These are phyloP conservation scores for Enteromius trimaculatus DNA, from an alignment of 2,797 vertebrate genomes.

Conservation along the genomic window DNA sequence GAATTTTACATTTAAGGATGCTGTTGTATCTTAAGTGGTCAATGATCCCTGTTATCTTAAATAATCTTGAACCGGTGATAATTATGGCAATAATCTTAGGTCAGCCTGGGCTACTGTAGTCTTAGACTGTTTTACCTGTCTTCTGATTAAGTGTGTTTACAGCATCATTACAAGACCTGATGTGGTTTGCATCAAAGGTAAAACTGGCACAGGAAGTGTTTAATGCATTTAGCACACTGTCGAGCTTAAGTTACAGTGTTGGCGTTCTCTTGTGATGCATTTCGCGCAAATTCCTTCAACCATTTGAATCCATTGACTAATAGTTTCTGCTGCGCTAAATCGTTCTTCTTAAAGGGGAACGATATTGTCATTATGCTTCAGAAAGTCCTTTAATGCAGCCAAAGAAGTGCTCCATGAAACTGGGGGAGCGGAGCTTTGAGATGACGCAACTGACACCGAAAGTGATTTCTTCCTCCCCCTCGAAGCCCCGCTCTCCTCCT, in stretches of 20 bases:
- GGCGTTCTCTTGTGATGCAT: constrained; percentile 12
- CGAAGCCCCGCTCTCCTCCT: constrained; percentile 28
- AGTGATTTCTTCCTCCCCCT: constrained; percentile 67
- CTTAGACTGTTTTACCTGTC: neutral
- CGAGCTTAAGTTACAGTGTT: neutral
- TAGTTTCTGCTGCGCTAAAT: constrained; percentile 66
- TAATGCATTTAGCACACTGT: constrained; percentile 32
- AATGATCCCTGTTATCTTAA: neutral
- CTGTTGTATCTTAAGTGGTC: neutral
- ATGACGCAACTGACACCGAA: constrained; percentile 67
- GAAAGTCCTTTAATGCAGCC: constrained; percentile 75
- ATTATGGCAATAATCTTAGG: neutral
- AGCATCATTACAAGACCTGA: constrained; percentile 13
- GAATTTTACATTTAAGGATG: neutral
- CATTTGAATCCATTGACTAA: constrained; percentile 59
- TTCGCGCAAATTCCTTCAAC: constrained; percentile 17
- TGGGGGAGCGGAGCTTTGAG: constrained; percentile 69
- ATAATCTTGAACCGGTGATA: neutral
- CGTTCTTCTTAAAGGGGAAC: constrained; percentile 69
- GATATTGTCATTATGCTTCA: constrained; percentile 77
- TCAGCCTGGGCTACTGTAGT: neutral
- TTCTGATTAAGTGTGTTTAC: constrained; percentile 18
- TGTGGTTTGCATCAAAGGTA: constrained; percentile 17
- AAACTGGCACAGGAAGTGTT: constrained; percentile 30
- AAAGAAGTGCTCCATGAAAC: constrained; percentile 72